A percentile compares a stretch with the other conserved stretches of the same genome.
Conservation (phyloP, 2,113 vertebrate species). For the Toxostoma redivivum region DNA sequence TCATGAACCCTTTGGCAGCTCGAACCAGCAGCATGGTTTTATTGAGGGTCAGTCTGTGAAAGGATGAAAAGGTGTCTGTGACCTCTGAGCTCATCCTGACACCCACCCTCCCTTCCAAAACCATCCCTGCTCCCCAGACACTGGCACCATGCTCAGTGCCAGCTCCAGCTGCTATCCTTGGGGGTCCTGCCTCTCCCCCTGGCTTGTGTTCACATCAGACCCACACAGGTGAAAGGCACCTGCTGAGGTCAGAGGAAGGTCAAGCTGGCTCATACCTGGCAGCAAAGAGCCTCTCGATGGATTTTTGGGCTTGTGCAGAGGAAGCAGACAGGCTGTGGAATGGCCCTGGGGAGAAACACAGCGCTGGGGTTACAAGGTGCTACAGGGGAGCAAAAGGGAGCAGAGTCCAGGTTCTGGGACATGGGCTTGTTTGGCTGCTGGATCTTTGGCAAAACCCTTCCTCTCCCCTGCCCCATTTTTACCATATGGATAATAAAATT, state of each 20-base stretch:
- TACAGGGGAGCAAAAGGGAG: not conserved
- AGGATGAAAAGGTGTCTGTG: not conserved
- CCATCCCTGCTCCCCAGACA: not conserved
- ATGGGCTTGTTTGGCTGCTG: not conserved
- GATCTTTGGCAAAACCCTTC: not conserved
- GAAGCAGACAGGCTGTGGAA: constrained; percentile 77
- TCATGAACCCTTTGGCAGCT: constrained; percentile 89
- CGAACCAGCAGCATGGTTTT: constrained; percentile 84
- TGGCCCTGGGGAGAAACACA: constrained; percentile 69
- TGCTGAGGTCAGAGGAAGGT: not conserved
- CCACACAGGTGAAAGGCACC: accelerated
- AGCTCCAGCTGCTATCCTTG: accelerated
- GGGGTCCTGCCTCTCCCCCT: not conserved
- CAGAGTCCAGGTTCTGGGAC: accelerated
- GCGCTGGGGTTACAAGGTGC: not conserved
- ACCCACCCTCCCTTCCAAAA: not conserved
- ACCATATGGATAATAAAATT: not conserved
- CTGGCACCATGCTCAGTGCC: accelerated
- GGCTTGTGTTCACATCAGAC: not conserved
- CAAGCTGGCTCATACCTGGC: constrained; percentile 73
- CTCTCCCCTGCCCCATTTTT: not conserved
- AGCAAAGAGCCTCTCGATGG: constrained; percentile 84
- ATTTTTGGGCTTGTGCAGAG: constrained; percentile 80
- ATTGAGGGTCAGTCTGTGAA: constrained; percentile 81
- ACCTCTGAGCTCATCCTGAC: not conserved